Evolutionary conservation across 92 coral and sea anemone species (phyloP), one percentile per base, ranked within the genome.

Genomic region (Isaurus tuberculatus): DNA sequence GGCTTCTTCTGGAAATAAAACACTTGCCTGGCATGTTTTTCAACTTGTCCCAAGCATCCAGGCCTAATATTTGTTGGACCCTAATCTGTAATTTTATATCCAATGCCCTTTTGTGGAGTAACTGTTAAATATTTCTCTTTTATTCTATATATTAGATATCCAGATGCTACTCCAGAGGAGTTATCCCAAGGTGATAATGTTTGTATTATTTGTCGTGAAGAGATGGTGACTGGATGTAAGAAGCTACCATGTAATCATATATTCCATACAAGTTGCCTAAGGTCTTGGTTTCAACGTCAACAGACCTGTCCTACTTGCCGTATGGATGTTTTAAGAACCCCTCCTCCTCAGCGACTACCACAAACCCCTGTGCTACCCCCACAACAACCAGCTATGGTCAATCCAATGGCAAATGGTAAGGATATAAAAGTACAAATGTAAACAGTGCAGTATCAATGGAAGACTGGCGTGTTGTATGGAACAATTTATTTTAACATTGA

Each of bases 231-330:
- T 22, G 97, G 93, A 25, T 92, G 95, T 43, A 95, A 95, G 84
- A 95, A 95, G 84, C 88, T 95, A 28, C 98, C 98, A 1, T 95
- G 98, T 79, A 95, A 95, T 84, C 98, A 95, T 68, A 95, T 95
- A 31, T 95, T 95, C 89, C 98, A 95, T 84, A 93, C 97, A 8
- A 95, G 98, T 70, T 95, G 98, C 70, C 86, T 95, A 65, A 91
- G 98, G 51, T 95, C 98, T 0, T 95, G 98, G 98, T 95, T 95
- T 86, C 98, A 95, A 60, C 75, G 98, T 30, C 98, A 95, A 26
- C 98, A 95, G 80, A 95, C 98, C 31, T 95, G 98, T 83, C 98
- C 98, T 15, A 95, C 98, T 2, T 95, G 98, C 81, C 92, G 98
- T 69, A 94, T 95, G 98, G 98, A 95, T 85, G 98, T 95, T 1